Conservation (phyloP, 2,113 vertebrate genomes). For the Charadrius vociferus region DNA sequence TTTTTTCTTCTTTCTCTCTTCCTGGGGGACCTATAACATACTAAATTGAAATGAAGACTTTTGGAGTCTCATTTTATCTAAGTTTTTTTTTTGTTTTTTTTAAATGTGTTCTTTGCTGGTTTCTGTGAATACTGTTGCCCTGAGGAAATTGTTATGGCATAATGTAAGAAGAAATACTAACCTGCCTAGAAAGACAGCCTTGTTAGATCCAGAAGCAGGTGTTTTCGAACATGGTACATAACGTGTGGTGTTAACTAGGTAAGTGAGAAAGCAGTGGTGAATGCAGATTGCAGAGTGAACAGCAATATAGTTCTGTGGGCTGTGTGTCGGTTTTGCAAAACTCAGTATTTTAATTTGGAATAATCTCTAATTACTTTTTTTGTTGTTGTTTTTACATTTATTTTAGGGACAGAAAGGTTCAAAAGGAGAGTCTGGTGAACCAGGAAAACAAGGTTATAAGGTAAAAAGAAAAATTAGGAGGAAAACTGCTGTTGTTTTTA, state of each 20-base stretch:
- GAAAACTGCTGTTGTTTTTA: not conserved
- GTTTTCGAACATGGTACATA: not conserved
- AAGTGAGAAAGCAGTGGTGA: not conserved
- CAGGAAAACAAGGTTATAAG: constrained; percentile 98
- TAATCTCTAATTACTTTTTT: not conserved
- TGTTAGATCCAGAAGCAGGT: not conserved
- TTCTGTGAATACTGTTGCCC: not conserved
- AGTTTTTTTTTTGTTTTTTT: not conserved
- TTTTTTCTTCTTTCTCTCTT: not conserved
- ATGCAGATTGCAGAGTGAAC: not conserved
- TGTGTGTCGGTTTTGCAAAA: not conserved
- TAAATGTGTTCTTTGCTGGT: not conserved
- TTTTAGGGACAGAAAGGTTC: constrained; percentile 94
- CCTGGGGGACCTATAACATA: not conserved
- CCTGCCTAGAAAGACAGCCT: not conserved
- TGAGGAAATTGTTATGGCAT: not conserved
- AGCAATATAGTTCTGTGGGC: not conserved
- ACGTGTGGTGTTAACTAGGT: not conserved
- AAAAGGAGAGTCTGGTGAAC: constrained; percentile 93
- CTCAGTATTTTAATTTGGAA: not conserved
- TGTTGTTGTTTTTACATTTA: not conserved
- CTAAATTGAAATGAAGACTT: not conserved
- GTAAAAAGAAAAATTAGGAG: constrained; percentile 69
- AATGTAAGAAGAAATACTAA: not conserved
- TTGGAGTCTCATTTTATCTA: not conserved